Base-by-base conservation (phyloP, 2,113 vertebrate species). In the Tyrannus savana region DNA sequence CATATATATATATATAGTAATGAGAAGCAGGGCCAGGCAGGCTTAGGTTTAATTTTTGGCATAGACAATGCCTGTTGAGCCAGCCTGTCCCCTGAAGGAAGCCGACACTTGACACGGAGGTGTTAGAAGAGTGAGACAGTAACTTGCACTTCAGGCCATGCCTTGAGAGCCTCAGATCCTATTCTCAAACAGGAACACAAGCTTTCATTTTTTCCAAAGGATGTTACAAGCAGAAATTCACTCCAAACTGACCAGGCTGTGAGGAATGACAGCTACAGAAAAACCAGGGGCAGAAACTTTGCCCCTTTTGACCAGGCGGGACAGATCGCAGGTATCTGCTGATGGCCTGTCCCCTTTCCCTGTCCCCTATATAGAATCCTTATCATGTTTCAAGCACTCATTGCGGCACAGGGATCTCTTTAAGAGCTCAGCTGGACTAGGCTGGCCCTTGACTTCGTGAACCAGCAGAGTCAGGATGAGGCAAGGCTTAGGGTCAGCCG, bases 31-130 rank as follows among this genome's bases (percentile, higher is more conserved):
- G 46, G 87, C 82, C 90, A 96, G 84, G 42, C 35, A 91, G 86
- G 63, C 31, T 96, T 93, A 84, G 64, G 62, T 94, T 97, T 95
- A 87, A 90, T 83, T 93, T 97, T 93, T 96, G 76, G 7, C 39
- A 21, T 47, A 63, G 42, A 59, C 2, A 0, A 56, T 77, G 18
- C 10, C 55, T 71, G 59, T 27, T 39, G 50, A 81, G n/a, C 7
- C 3, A 3, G 5, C 8, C 17, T 73, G 15, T 67, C 83, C 59
- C 64, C 35, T 63, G 46, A 83, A 92, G 39, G 37, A 83, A 77
- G 19, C 18, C 78, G 46, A 30, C 3, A 47, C 7, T 7, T 78
- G 77, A 52, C 6, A 2, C 8, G 30, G 56, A 75, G 33, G 14
- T 67, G 15, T 59, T 30, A 24, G 58, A 52, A 84, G 47, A 30